phyloP scores from a whole-genome alignment of 1,140 invertebrate species.

The Drosophila rhopaloa region DNA sequence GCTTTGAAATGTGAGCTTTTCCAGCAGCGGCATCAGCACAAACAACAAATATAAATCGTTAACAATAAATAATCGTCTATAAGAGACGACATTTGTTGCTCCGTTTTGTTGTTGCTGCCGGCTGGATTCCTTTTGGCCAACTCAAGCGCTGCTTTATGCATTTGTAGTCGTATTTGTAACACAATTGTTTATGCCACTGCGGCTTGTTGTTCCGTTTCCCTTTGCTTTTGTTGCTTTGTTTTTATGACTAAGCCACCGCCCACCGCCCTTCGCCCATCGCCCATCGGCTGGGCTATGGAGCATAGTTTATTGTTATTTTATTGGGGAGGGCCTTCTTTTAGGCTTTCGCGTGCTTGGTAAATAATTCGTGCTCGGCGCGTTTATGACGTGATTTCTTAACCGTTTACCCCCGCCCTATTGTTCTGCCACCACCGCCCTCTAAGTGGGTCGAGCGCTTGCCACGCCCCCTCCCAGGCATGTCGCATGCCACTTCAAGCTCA shows the following conservation, averaged over 20 bases:
- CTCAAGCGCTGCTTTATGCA: constrained; percentile 68
- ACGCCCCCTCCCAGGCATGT: constrained; percentile 26
- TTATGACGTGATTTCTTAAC: constrained; percentile 81
- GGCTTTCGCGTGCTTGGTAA: constrained; percentile 79
- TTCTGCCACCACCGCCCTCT: neutral
- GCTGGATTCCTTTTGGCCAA: constrained; percentile 24
- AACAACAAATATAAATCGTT: constrained; percentile 79
- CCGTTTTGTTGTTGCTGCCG: constrained; percentile 22
- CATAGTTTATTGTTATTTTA: constrained; percentile 83
- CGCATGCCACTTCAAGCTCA: constrained; percentile 36
- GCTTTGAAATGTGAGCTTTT: constrained; percentile 72
- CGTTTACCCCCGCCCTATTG: constrained; percentile 27
- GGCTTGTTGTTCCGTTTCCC: constrained; percentile 46
- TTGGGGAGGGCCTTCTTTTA: constrained; percentile 71
- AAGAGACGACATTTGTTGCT: constrained; percentile 59
- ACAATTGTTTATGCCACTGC: constrained; percentile 78
- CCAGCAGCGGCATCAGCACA: constrained; percentile 25
- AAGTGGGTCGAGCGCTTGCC: constrained; percentile 19
- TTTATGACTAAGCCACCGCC: constrained; percentile 43
- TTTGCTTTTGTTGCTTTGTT: constrained; percentile 61
- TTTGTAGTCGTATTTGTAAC: constrained; percentile 82
- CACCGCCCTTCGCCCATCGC: constrained; percentile 3
- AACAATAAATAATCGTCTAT: constrained; percentile 82
- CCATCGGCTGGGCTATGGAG: constrained; percentile 48
- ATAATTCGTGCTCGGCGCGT: constrained; percentile 79